These are phyloP conservation scores for Cheilosia pagana DNA, from an alignment of 2,888 invertebrate species.

Conservation along the genomic window DNA sequence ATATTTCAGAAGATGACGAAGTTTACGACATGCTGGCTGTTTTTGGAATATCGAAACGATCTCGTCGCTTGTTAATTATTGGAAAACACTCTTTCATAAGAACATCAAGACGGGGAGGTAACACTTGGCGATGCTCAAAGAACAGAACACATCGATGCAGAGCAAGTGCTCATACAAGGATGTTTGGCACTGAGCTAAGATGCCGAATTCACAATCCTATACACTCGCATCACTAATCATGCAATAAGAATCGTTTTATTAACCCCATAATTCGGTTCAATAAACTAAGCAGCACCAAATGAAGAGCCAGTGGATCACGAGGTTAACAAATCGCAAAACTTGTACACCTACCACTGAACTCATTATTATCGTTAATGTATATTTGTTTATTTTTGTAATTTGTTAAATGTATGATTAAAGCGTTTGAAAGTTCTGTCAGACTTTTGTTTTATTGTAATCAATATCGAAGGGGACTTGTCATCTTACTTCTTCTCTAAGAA, in stretches of 20 bases:
- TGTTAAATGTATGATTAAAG: no score
- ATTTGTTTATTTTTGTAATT: no score
- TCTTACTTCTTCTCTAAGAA: no score
- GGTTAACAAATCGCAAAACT: no score
- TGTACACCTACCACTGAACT: no score
- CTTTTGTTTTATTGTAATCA: no score
- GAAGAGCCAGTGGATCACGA: no score
- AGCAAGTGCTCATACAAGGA: slow-evolving; percentile 15
- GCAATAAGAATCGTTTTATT: background rate
- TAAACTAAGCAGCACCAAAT: no score
- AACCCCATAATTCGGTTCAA: background rate
- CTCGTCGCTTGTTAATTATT: slow-evolving; percentile 27
- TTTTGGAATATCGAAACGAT: slow-evolving; percentile 28
- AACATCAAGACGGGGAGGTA: slow-evolving; percentile 3
- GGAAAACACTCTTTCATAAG: slow-evolving; percentile 17
- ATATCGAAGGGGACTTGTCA: no score
- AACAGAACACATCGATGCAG: slow-evolving; percentile 27
- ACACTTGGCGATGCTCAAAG: slow-evolving; percentile 39
- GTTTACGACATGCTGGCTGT: slow-evolving; percentile 19
- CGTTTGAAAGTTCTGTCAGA: no score
- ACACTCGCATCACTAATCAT: slow-evolving; percentile 14
- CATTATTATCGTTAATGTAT: no score
- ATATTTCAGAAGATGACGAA: slow-evolving; percentile 18
- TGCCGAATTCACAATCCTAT: slow-evolving; percentile 5
- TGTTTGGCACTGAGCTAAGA: slow-evolving; percentile 22